These are phyloP conservation scores for Cyanoliseus patagonus DNA, from an alignment of 2,113 vertebrate species.

Conservation along the genomic window DNA sequence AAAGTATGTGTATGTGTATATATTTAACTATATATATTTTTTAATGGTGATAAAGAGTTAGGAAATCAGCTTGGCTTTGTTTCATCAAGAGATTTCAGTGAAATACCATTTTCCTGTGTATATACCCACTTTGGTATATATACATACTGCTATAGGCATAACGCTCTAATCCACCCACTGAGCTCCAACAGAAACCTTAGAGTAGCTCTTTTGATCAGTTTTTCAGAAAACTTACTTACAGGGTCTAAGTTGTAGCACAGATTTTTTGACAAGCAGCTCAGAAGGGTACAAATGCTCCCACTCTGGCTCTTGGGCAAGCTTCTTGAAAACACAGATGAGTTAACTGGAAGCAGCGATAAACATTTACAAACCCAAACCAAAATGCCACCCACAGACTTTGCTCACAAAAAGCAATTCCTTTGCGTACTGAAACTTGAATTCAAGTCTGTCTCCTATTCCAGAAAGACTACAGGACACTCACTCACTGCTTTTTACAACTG, in stretches of 20 bases:
- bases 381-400: neutral
- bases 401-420: neutral
- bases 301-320: neutral
- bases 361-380: neutral
- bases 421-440: neutral
- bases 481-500: neutral
- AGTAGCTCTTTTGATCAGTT: neutral
- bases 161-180: neutral
- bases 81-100: neutral
- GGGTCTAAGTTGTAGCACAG: accelerated
- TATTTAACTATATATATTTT: neutral
- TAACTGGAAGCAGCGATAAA: neutral
- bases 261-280: neutral
- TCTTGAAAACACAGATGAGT: neutral
- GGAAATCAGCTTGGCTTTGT: neutral
- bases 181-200: neutral
- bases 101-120: neutral
- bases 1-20: neutral
- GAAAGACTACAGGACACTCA: neutral
- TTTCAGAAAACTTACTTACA: neutral
- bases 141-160: neutral
- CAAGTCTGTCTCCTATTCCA: neutral
- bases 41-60: neutral
- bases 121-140: neutral
- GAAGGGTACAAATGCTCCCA: neutral